A percentile compares a stretch with the other conserved stretches of the same genome.
These are phyloP conservation scores for Chymomyza amoena DNA, from an alignment of 2,888 invertebrate genomes.

Conservation along the genomic window DNA sequence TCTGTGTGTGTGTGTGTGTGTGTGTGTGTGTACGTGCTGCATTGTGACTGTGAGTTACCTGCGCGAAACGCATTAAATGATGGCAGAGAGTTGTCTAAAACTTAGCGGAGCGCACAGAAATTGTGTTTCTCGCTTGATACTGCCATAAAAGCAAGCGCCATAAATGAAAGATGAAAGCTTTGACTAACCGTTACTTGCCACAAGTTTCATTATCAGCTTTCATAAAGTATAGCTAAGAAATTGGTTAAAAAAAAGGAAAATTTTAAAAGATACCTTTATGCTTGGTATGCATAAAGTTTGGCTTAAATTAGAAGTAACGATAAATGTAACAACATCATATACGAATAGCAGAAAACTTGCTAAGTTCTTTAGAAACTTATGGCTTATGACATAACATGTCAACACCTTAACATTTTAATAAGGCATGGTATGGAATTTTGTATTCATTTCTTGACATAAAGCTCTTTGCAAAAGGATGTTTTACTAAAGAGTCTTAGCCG, in stretches of 20 bases:
- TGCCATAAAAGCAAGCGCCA: constrained; percentile 32
- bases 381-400: constrained; percentile 44
- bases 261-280: too few species aligned
- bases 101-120: not conserved
- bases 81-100: not conserved
- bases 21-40: not conserved
- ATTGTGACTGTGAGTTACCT: not conserved
- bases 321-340: too few species aligned
- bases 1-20: constrained; percentile 30
- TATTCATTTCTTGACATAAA: too few species aligned
- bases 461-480: too few species aligned
- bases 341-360: too few species aligned
- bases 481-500: too few species aligned
- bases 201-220: not conserved
- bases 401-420: too few species aligned
- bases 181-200: constrained; percentile 8
- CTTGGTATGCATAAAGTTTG: too few species aligned
- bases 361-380: constrained; percentile 56
- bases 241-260: too few species aligned
- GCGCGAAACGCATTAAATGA: constrained; percentile 2
- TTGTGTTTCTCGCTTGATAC: not conserved
- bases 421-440: too few species aligned
- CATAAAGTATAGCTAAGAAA: too few species aligned
- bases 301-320: too few species aligned
- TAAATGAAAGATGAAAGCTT: constrained; percentile 71